Conservation (phyloP, 2,113 vertebrate species). For the Dipodomys spectabilis region DNA sequence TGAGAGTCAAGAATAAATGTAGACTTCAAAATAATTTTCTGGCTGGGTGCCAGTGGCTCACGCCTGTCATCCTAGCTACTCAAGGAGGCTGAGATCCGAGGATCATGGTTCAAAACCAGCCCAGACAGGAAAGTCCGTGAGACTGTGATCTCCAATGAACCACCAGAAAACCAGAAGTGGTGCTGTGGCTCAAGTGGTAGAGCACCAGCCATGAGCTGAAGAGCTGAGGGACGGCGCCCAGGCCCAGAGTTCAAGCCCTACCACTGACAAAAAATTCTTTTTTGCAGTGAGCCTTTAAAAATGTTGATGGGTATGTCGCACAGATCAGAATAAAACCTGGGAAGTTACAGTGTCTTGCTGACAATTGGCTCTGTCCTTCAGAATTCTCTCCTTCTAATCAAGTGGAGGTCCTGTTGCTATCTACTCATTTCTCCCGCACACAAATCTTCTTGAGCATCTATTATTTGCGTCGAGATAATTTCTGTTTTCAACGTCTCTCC, state of each 20-base stretch:
- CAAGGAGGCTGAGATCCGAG: too few relatives aligned
- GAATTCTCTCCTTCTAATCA: slow-evolving; percentile 18
- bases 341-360: background rate
- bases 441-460: background rate
- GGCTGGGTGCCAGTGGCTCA: too few relatives aligned
- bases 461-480: background rate
- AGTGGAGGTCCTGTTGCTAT: background rate
- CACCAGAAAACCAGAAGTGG: too few relatives aligned
- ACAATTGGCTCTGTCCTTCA: background rate
- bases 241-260: too few relatives aligned
- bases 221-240: too few relatives aligned
- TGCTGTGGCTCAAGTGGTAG: too few relatives aligned
- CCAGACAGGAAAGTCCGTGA: too few relatives aligned
- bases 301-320: background rate
- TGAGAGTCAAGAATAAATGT: background rate
- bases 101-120: too few relatives aligned
- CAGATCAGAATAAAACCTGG: background rate
- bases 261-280: background rate
- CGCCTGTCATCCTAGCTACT: too few relatives aligned
- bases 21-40: background rate
- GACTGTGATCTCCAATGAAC: too few relatives aligned
- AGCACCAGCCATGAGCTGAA: too few relatives aligned
- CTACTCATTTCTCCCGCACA: background rate
- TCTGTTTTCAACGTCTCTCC: background rate
- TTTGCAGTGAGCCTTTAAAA: background rate